phyloP scores from a whole-genome alignment of 2,797 vertebrate genomes.

The Enteromius thamalakanensis region DNA sequence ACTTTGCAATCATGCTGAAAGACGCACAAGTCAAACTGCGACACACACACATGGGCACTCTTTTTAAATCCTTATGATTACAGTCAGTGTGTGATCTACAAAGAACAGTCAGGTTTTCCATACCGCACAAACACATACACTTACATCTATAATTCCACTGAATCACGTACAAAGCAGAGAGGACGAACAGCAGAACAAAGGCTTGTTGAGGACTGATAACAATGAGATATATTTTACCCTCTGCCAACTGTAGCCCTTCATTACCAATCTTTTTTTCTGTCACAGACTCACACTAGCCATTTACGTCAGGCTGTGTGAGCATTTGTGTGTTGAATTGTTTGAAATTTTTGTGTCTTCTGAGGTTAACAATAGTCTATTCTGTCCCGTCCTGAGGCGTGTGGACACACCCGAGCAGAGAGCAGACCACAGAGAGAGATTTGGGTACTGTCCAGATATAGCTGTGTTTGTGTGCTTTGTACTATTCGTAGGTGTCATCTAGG shows the following conservation, averaged over 20 bases:
- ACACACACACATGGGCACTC: slow-evolving; percentile 8
- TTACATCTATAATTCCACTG: slow-evolving; percentile 18
- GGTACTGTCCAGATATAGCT: slow-evolving; percentile 53
- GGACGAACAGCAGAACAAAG: slow-evolving; percentile 33
- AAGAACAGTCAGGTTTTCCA: slow-evolving; percentile 5
- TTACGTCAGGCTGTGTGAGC: slow-evolving; percentile 51
- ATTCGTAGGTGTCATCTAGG: slow-evolving; percentile 19
- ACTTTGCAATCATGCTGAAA: slow-evolving; percentile 44
- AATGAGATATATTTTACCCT: slow-evolving; percentile 45
- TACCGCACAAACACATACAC: neutral
- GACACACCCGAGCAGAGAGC: slow-evolving; percentile 59
- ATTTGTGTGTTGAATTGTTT: slow-evolving; percentile 50
- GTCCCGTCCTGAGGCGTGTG: slow-evolving; percentile 45
- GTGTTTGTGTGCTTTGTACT: slow-evolving; percentile 48
- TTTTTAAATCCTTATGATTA: slow-evolving; percentile 41
- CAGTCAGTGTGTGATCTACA: slow-evolving; percentile 32
- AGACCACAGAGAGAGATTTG: slow-evolving; percentile 52
- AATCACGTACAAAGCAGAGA: slow-evolving; percentile 29
- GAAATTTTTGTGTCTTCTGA: slow-evolving; percentile 58
- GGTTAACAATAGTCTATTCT: slow-evolving; percentile 66
- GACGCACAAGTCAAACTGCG: slow-evolving; percentile 42
- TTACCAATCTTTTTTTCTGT: slow-evolving; percentile 40
- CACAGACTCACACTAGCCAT: slow-evolving; percentile 2
- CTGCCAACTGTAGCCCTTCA: slow-evolving; percentile 36
- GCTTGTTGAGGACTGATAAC: slow-evolving; percentile 39